These are phyloP conservation scores for Disparrhopalites patrizii DNA, from an alignment of 2,888 invertebrate species.

Conservation along the genomic window DNA sequence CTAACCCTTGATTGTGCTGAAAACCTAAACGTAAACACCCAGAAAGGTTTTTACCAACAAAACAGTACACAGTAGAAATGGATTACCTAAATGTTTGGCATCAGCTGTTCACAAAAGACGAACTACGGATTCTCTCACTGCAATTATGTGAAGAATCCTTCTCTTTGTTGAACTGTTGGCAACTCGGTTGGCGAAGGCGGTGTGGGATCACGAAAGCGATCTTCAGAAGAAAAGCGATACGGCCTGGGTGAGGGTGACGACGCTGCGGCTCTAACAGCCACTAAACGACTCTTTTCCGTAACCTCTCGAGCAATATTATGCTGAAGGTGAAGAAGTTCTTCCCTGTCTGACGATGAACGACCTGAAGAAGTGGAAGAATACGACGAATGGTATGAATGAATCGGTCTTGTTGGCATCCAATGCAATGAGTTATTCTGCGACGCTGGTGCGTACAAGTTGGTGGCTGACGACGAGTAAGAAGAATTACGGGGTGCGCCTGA, in stretches of 20 bases:
- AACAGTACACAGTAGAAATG: not conserved
- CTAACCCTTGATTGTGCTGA: no score
- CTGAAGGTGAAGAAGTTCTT: slow-evolving; percentile 46
- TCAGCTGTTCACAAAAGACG: no score
- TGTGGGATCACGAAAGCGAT: slow-evolving; percentile 44
- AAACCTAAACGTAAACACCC: slow-evolving; percentile 52
- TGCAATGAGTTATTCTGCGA: not conserved
- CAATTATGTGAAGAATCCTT: slow-evolving; percentile 48
- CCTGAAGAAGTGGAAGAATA: slow-evolving; percentile 43
- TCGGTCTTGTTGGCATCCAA: slow-evolving; percentile 24
- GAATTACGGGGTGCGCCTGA: slow-evolving; percentile 14
- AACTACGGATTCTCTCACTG: not conserved
- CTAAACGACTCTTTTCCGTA: slow-evolving; percentile 45
- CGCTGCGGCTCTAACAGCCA: slow-evolving; percentile 42
- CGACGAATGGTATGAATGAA: slow-evolving; percentile 43
- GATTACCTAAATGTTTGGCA: not conserved
- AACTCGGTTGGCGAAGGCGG: slow-evolving; percentile 46
- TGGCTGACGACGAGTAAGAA: slow-evolving; percentile 17
- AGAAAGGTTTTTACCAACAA: slow-evolving; percentile 10
- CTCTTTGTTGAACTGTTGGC: slow-evolving; percentile 47
- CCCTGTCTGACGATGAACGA: slow-evolving; percentile 44
- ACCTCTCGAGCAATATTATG: slow-evolving; percentile 47
- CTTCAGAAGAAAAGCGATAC: slow-evolving; percentile 5
- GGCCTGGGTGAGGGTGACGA: slow-evolving; percentile 35
- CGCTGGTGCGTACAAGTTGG: slow-evolving; percentile 15